These are phyloP conservation scores for Dolomedes plantarius DNA, from an alignment of 2,888 invertebrate genomes.

Conservation along the genomic window DNA sequence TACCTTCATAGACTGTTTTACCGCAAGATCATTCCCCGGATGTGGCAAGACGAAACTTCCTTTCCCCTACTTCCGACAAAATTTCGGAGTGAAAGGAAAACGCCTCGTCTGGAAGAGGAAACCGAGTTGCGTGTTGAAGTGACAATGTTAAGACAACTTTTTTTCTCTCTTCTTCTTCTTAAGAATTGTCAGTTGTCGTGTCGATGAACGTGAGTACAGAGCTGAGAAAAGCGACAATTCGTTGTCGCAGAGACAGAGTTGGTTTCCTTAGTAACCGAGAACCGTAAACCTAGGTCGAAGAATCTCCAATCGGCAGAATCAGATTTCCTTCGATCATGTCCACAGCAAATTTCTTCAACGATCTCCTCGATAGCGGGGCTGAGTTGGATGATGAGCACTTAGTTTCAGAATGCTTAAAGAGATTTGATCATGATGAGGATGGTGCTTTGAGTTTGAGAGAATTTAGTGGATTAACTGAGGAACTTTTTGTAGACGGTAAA, in stretches of 20 bases:
- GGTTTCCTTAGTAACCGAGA: slow-evolving; percentile 3
- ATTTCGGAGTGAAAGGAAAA: too few relatives aligned
- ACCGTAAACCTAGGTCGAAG: neutral
- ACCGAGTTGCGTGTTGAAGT: too few relatives aligned
- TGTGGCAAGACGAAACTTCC: too few relatives aligned
- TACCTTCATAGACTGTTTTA: too few relatives aligned
- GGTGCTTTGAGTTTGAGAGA: slow-evolving; percentile 86
- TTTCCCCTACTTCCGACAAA: too few relatives aligned
- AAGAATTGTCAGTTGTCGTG: neutral
- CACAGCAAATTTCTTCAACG: slow-evolving; percentile 46
- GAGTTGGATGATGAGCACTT: slow-evolving; percentile 19
- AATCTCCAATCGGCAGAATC: slow-evolving; percentile 6
- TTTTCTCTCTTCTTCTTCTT: too few relatives aligned
- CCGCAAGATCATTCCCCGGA: too few relatives aligned
- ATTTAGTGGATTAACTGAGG: slow-evolving; percentile 88
- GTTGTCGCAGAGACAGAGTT: slow-evolving; percentile 8
- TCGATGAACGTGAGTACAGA: neutral
- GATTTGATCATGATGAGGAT: slow-evolving; percentile 80
- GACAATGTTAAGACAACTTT: too few relatives aligned
- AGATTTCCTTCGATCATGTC: slow-evolving; percentile 15
- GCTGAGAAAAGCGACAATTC: neutral
- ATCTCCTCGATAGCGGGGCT: neutral
- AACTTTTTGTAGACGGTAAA: slow-evolving; percentile 89
- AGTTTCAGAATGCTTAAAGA: slow-evolving; percentile 29
- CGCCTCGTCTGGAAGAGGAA: too few relatives aligned